Base-by-base conservation (phyloP, 2,113 vertebrate species). In the Thryonomys swinderianus region DNA sequence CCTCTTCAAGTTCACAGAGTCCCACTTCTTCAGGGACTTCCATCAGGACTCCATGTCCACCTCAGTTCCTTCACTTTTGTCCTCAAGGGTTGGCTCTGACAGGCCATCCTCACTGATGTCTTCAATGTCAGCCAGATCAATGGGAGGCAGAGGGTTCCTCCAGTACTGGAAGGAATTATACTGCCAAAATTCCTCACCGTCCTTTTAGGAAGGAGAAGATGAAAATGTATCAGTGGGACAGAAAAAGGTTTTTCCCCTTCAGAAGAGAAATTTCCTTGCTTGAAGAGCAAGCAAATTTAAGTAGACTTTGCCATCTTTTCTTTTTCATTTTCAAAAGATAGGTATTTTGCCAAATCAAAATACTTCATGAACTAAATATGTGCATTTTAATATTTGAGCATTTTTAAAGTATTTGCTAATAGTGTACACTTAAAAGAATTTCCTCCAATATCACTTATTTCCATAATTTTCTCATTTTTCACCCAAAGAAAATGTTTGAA, bases 91-190 rank as follows among this genome's bases (percentile, higher is more conserved):
- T 87, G 94, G 23, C 51, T 96, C 97, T 4, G 37, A 25, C 14
- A 42, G 30, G 88, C 69, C 98, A 30, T 93, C 91, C 91, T 96
- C 97, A 76, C 85, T 42, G 53, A 98, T 27, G 42, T 98, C 98
- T 79, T 99, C 98, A 79, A 99, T 97, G 92, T 99, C 98, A 76
- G 99, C 98, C 69, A 99, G 95, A 95, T 99, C 98, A 59, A 99
- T 66, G 76, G 98, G 76, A 14, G 99, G 99, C 91, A 99, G 97
- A 13, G 99, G 99, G 85, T 97, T 92, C 97, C 99, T 99, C 99
- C 99, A 99, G 88, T 98, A 99, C 94, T 99, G 99, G 97, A 99
- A 99, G 34, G 99, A 98, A 95, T 99, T 99, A 97, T 98, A 99
- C 2, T 97, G 94, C 95, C 95, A 98, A 96, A 98, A 98, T 40